phyloP scores from a whole-genome alignment of 2,113 vertebrate genomes.

The Centrocercus urophasianus region DNA sequence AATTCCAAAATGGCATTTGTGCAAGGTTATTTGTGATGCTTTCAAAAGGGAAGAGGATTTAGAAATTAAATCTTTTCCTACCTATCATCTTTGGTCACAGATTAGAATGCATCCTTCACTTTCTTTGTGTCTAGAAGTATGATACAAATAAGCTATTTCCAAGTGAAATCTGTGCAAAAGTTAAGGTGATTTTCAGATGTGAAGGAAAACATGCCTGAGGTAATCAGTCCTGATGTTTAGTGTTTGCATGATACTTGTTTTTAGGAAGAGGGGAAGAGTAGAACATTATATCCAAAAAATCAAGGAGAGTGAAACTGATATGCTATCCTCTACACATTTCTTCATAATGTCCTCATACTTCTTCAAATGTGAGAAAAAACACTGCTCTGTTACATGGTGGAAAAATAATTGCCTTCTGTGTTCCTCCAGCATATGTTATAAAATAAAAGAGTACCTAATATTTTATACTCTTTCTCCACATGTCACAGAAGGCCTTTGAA shows the following conservation, averaged over 20 bases:
- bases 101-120: not conserved
- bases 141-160: not conserved
- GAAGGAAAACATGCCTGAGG: not conserved
- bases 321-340: not conserved
- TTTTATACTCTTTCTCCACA: constrained; percentile 10
- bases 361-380: not conserved
- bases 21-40: not conserved
- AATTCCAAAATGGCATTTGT: not conserved
- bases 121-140: not conserved
- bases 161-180: not conserved
- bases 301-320: not conserved
- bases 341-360: not conserved
- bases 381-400: not conserved
- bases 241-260: not conserved
- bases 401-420: constrained; percentile 28
- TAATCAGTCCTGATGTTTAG: not conserved
- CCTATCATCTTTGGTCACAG: not conserved
- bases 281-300: not conserved
- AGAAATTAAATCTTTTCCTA: not conserved
- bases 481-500: not conserved
- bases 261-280: not conserved
- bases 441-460: constrained; percentile 13
- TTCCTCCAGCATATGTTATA: not conserved
- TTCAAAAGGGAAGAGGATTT: not conserved
- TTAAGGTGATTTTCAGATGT: not conserved